A percentile compares a stretch with the other conserved stretches of the same genome.
These are phyloP conservation scores for Campoletis raptor DNA, from an alignment of 2,888 invertebrate species.

Conservation along the genomic window DNA sequence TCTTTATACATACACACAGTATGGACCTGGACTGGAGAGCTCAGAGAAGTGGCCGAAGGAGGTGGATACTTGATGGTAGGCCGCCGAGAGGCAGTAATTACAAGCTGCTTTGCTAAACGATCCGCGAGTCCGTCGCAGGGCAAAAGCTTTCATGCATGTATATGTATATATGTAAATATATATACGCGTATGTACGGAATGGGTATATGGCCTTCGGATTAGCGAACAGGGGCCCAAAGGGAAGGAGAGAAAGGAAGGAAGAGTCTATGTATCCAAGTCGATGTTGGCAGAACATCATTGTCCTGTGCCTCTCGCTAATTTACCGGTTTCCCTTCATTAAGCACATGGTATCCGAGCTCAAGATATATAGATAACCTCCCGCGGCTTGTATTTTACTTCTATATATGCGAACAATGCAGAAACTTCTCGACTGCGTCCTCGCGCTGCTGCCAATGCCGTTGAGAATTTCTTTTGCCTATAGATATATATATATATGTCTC, in stretches of 20 bases:
- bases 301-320: conserved; percentile 54
- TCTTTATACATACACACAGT: conserved; percentile 3
- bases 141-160: conserved; percentile 8
- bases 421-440: conserved; percentile 31
- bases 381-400: conserved; percentile 15
- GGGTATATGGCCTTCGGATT: conserved; percentile 37
- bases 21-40: too few relatives aligned
- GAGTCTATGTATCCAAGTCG: neutral
- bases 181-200: neutral
- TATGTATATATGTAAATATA: neutral
- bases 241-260: conserved; percentile 15
- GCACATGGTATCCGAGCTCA: conserved; percentile 26
- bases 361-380: conserved; percentile 6
- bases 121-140: conserved; percentile 48
- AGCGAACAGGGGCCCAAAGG: conserved; percentile 30
- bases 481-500: neutral
- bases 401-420: conserved; percentile 13
- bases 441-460: conserved; percentile 18
- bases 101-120: conserved; percentile 65
- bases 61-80: conserved; percentile 39
- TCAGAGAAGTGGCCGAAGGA: conserved; percentile 50
- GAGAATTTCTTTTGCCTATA: conserved; percentile 41
- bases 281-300: conserved; percentile 37
- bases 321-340: conserved; percentile 58
- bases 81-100: conserved; percentile 57